Evolutionary conservation across 2,797 vertebrate genomes (phyloP), one percentile per base, ranked within the genome.

Genomic region (Phoxinus dragarum): DNA sequence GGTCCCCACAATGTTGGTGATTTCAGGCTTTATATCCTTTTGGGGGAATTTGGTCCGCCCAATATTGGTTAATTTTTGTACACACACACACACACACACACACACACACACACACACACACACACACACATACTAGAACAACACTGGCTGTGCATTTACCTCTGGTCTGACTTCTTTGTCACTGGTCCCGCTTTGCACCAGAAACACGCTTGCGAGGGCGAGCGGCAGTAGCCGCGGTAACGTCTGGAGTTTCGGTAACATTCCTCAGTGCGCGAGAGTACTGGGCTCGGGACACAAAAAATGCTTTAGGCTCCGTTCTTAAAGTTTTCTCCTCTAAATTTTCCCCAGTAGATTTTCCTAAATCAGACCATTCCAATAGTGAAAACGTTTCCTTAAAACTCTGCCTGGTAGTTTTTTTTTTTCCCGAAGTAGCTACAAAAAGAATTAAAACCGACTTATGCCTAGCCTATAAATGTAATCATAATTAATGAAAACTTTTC

Each of bases 211-310:
- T 31, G 75, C 72, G 67, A 90, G 82, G 84, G 91, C 91, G 91
- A 96, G 88, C 75, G 90, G 84, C 88, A 96, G 80, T 76, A 95
- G 88, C 87, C 88, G 92, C 42, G 40, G 73, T 73, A 88, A 72
- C 49, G 86, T 86, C 81, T 82, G 78, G 17, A 89, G 80, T 61
- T 84, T 86, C 88, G 88, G 89, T 87, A 94, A 89, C 95, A 95
- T 95, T 92, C 86, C 93, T 82, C 34, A 75, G 59, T 38, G 64
- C 67, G 31, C 23, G 52, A 72, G 14, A 72, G 14, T 44, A 81
- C 77, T 74, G 69, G 77, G n/a, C 3, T 23, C 80, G 8, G 16
- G 47, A 77, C 42, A 74, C 76, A 44, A 19, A 67, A 69, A 69
- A 80, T 31, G 42, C 85, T 38, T 44, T 17, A 49, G 47, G 44